phyloP scores from a whole-genome alignment of 2,888 invertebrate genomes.

The Micoletzkya japonica region DNA sequence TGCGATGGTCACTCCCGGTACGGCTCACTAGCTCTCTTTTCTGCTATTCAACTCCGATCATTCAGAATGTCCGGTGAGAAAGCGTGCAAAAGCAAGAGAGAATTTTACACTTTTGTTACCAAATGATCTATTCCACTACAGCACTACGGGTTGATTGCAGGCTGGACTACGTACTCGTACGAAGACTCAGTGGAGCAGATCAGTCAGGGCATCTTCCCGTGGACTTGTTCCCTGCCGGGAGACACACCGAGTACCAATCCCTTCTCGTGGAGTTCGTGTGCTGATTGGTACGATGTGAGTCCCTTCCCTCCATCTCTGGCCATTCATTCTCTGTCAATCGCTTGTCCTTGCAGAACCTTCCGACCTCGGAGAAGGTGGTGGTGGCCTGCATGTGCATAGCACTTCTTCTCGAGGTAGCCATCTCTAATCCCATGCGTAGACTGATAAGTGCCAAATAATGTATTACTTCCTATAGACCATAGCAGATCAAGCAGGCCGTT shows the following conservation, averaged over 20 bases:
- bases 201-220: slow-evolving; percentile 14
- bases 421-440: not conserved
- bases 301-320: not conserved
- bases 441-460: not conserved
- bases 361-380: slow-evolving; percentile 35
- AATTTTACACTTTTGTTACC: too few species aligned
- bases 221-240: slow-evolving; percentile 3
- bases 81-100: too few species aligned
- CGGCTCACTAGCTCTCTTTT: not conserved
- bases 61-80: not conserved
- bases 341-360: slow-evolving; percentile 41
- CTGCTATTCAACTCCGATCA: not conserved
- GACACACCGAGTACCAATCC: not conserved
- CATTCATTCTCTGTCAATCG: too few species aligned
- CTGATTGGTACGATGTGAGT: not conserved
- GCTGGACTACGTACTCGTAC: slow-evolving; percentile 13
- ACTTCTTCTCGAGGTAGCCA: slow-evolving; percentile 36
- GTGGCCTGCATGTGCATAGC: slow-evolving; percentile 41
- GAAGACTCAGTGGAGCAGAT: not conserved
- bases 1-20: slow-evolving; percentile 25
- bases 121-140: too few species aligned
- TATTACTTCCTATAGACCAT: not conserved
- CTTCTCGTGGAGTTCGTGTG: not conserved
- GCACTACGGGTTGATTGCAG: slow-evolving; percentile 1
- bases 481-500: not conserved